Evolutionary conservation across 2,797 vertebrate species (phyloP), one percentile per base, ranked within the genome.

Genomic region (Heliangelus exortis): DNA sequence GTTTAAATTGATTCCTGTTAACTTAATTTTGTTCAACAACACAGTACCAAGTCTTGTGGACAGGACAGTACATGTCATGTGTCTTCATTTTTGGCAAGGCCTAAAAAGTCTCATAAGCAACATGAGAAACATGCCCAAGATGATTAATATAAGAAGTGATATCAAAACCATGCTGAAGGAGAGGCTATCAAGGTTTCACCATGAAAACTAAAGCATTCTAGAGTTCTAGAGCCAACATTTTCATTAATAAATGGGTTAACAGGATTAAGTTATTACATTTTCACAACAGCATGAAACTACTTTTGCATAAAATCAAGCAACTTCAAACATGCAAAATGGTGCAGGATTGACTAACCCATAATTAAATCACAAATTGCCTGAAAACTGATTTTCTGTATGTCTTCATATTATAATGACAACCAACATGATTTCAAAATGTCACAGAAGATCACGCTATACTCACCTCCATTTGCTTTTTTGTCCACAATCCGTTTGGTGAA

Each of bases 401-500:
- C 59, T 77, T 69, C n/a, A 34, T 53, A 54, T 26, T 43, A 78
- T 3, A 2, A 45, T 18, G 19, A 54, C 54, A 89, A 25, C 1
- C 12, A 55, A 57, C 21, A 22, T 55, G 2, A 59, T 77, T 81
- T 89, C 51, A 8, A n/a, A 90, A 83, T 17, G 13, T 55, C 39
- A n/a, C 4, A 59, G 8, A 69, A 41, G 72, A 10, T 39, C 28
- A 59, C 36, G 55, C 12, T 67, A 48, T 17, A 95, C 97, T 97
- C 94, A 99, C 99, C 99, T 97, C 99, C 99, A 87, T 98, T 96
- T 82, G 98, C 97, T 84, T 99, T 98, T 72, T 96, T 97, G 90
- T 98, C 98, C 93, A 95, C 94, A 81, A 99, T 98, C 96, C 98
- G 98, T 82, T 95, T 97, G 69, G 98, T 98, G 78, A 99, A 96